A percentile compares a stretch with the other conserved stretches of the same genome.
Conservation (phyloP, 2,888 invertebrate species). For the Norana najaformis region DNA sequence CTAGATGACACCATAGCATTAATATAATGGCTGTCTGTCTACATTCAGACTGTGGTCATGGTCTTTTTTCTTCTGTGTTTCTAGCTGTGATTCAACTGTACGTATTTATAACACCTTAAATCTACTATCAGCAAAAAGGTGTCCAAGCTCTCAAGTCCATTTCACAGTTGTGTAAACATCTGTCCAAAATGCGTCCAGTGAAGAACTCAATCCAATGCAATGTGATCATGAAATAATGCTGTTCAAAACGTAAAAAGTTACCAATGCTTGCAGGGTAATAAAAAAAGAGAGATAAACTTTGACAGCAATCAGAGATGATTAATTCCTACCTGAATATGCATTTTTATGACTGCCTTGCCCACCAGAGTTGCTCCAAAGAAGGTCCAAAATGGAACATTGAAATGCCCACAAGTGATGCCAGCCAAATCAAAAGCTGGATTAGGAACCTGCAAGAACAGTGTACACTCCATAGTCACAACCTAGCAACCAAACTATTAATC, state of each 20-base stretch:
- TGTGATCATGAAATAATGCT: not conserved
- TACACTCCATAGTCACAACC: not conserved
- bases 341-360: constrained; percentile 95
- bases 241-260: not conserved
- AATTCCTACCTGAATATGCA: constrained; percentile 73
- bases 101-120: not conserved
- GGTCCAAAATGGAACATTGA: constrained; percentile 98
- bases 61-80: too few species aligned
- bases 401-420: constrained; percentile 97
- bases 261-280: not conserved
- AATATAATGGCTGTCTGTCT: not conserved
- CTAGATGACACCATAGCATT: not conserved
- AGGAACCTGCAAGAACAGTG: constrained; percentile 74
- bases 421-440: constrained; percentile 98
- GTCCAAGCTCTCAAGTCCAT: not conserved
- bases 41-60: not conserved
- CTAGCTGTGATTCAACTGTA: too few species aligned
- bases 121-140: not conserved
- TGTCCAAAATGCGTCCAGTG: constrained; percentile 34
- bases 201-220: not conserved
- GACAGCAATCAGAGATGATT: constrained; percentile 58
- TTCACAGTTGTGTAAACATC: not conserved
- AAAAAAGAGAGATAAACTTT: not conserved
- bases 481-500: not conserved
- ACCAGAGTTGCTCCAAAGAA: constrained; percentile 98